phyloP scores from a whole-genome alignment of 1,140 invertebrate genomes.

The Aphelenchoides fujianensis region DNA sequence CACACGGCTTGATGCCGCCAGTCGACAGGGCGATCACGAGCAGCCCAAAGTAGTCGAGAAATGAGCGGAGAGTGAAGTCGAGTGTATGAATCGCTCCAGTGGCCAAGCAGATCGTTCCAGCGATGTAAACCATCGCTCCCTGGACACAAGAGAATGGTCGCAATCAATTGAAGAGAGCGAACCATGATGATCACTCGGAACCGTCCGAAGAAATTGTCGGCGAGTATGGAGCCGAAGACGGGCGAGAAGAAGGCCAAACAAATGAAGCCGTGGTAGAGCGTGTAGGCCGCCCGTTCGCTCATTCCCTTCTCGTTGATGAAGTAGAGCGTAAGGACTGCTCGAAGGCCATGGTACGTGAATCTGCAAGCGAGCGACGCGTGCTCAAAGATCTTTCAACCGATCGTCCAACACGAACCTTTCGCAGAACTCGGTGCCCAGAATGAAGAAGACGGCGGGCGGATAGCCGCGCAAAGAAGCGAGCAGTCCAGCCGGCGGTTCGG shows the following conservation, averaged over 20 bases:
- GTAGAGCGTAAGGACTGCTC: conserved; percentile 9
- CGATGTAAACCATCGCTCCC: conserved; percentile 83
- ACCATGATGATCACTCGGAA: conserved; percentile 68
- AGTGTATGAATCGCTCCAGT: conserved; percentile 67
- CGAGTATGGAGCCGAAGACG: conserved; percentile 79
- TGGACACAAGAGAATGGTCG: conserved; percentile 11
- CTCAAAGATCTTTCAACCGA: no score
- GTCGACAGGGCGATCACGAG: conserved; percentile 80
- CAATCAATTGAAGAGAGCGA: conserved; percentile 63
- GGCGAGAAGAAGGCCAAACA: conserved; percentile 83
- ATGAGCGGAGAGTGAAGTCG: conserved; percentile 64
- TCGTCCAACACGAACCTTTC: no score
- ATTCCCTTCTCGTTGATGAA: conserved; percentile 1
- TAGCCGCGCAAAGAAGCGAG: no score
- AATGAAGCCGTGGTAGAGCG: conserved; percentile 78
- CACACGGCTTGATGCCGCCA: conserved; percentile 95
- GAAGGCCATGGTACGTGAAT: neutral
- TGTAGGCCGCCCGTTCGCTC: conserved; percentile 67
- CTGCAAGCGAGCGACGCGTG: no score
- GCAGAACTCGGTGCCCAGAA: no score
- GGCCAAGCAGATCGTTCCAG: conserved; percentile 81
- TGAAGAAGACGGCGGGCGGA: no score
- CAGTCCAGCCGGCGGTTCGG: no score
- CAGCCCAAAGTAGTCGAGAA: conserved; percentile 65
- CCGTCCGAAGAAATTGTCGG: conserved; percentile 81